These are phyloP conservation scores for Coregonus sp. DNA, from an alignment of 2,797 vertebrate genomes.

Conservation along the genomic window DNA sequence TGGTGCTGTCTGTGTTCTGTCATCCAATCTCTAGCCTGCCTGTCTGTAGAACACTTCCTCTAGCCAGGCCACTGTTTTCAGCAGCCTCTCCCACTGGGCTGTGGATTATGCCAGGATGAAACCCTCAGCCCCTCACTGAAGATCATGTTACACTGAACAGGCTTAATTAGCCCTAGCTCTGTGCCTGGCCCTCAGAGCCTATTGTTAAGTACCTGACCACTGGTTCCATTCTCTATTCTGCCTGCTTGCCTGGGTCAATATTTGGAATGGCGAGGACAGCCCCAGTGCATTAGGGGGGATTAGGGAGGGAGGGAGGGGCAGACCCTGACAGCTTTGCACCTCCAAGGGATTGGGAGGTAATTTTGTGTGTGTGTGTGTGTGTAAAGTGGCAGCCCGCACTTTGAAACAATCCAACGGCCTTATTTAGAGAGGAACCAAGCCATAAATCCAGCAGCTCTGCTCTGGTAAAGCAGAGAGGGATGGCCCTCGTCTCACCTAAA, in stretches of 20 bases:
- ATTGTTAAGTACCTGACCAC: conserved; percentile 59
- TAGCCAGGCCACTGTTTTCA: conserved; percentile 2
- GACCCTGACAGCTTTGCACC: conserved; percentile 69
- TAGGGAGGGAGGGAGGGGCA: conserved; percentile 60
- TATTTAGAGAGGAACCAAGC: conserved; percentile 59
- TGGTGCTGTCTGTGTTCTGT: neutral
- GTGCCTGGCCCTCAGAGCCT: conserved; percentile 61
- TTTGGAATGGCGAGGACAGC: conserved; percentile 78
- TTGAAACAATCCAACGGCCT: conserved; percentile 56
- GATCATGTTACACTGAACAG: conserved; percentile 70
- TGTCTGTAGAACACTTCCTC: conserved; percentile 42
- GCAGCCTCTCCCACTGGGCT: conserved; percentile 14
- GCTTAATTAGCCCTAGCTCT: conserved; percentile 60
- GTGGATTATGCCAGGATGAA: conserved; percentile 52
- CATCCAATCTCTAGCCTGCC: neutral
- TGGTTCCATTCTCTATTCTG: conserved; percentile 41
- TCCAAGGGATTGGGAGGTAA: conserved; percentile 45
- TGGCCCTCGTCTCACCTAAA: neutral
- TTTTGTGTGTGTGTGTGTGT: conserved; percentile 30
- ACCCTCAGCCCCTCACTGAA: conserved; percentile 54
- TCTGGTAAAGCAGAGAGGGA: neutral
- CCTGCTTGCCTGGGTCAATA: conserved; percentile 77
- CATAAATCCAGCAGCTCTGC: conserved; percentile 12
- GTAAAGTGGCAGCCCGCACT: conserved; percentile 8
- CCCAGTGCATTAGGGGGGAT: conserved; percentile 75